Evolutionary conservation across 1,140 invertebrate species (phyloP).

Genomic region (Stegodyphus dumicola): DNA sequence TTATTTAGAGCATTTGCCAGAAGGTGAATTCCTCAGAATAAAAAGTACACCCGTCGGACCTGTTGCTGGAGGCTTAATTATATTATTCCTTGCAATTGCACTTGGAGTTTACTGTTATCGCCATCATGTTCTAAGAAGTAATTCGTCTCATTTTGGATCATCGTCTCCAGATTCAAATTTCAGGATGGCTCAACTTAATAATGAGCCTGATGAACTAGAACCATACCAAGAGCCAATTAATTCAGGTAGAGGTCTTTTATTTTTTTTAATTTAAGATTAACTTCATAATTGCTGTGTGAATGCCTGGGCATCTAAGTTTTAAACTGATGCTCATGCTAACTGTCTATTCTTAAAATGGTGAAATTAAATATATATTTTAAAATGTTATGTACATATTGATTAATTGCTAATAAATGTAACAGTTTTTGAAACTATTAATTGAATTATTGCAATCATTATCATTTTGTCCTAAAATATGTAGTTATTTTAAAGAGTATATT

Average conservation of each 20-base stretch:
- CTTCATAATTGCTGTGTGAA: not conserved
- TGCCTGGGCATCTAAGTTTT: no score
- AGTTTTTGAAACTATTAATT: no score
- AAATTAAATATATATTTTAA: no score
- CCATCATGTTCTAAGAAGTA: slow-evolving; percentile 68
- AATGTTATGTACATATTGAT: not conserved
- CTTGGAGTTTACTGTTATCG: slow-evolving; percentile 76
- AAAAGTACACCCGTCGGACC: slow-evolving; percentile 75
- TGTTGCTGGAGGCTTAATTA: slow-evolving; percentile 76
- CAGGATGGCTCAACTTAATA: slow-evolving; percentile 69
- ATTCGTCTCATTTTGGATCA: slow-evolving; percentile 67
- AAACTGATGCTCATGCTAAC: no score
- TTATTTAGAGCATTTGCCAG: slow-evolving; percentile 68
- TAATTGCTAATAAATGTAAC: no score
- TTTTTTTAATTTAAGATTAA: not conserved
- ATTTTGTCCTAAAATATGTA: no score
- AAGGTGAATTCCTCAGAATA: slow-evolving; percentile 68
- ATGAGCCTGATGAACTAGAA: slow-evolving; percentile 71
- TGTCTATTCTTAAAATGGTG: no score
- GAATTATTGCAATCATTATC: no score
- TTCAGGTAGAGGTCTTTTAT: slow-evolving; percentile 4
- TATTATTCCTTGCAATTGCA: slow-evolving; percentile 74
- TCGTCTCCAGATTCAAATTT: slow-evolving; percentile 67
- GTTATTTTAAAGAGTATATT: no score
- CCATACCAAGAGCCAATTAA: slow-evolving; percentile 64